Evolutionary conservation across 2,888 invertebrate genomes (phyloP).

Genomic region (Papilio demoleus): DNA sequence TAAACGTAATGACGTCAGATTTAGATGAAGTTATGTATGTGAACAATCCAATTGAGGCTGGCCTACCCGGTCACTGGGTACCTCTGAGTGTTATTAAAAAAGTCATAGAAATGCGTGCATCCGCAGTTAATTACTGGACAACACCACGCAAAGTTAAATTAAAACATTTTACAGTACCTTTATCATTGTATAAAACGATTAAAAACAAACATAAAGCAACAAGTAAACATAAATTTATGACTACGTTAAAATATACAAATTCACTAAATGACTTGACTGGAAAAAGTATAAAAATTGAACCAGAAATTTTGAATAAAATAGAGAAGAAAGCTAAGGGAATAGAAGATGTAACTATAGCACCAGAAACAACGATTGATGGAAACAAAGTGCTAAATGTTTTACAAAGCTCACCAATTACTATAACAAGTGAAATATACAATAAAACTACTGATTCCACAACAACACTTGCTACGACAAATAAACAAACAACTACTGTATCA

Average conservation of each 20-base stretch:
- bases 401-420: background rate
- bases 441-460: constrained; percentile 3
- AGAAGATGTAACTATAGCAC: background rate
- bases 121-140: constrained; percentile 34
- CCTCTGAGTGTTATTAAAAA: constrained; percentile 57
- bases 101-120: constrained; percentile 54
- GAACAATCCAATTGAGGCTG: constrained; percentile 61
- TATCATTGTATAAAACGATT: constrained; percentile 1
- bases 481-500: background rate
- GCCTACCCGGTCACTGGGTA: constrained; percentile 60
- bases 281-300: background rate
- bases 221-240: background rate
- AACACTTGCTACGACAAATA: background rate
- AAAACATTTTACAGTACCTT: constrained; percentile 25
- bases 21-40: constrained; percentile 53
- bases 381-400: constrained; percentile 3
- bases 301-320: background rate
- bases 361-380: background rate
- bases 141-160: constrained; percentile 27
- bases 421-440: background rate
- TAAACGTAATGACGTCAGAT: constrained; percentile 49
- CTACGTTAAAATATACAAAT: background rate
- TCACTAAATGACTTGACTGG: background rate
- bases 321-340: background rate
- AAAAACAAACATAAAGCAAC: background rate